These are phyloP conservation scores for Alces alces DNA, from an alignment of 2,113 vertebrate genomes.

Conservation along the genomic window DNA sequence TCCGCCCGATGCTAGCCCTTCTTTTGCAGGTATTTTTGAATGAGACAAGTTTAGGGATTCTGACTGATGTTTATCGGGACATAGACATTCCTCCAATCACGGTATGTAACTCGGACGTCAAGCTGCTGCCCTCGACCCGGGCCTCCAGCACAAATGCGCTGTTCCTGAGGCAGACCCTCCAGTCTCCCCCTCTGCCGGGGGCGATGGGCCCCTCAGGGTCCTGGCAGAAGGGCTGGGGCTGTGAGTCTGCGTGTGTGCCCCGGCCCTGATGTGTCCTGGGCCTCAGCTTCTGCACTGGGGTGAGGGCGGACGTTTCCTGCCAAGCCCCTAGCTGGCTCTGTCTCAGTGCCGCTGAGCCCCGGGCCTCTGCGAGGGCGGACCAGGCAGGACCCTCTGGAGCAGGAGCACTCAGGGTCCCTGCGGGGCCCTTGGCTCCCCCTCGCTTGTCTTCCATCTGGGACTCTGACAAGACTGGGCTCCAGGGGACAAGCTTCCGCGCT, in stretches of 20 bases:
- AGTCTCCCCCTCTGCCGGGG: not conserved
- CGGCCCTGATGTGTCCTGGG: not conserved
- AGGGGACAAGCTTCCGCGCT: rapidly evolving
- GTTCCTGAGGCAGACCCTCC: not conserved
- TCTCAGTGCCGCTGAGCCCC: not conserved
- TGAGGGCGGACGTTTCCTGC: not conserved
- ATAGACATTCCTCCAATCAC: constrained; percentile 84
- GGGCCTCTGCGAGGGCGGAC: not conserved
- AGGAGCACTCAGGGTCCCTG: not conserved
- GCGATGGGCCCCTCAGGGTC: not conserved
- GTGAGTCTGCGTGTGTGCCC: not conserved
- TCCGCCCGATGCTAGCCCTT: not conserved
- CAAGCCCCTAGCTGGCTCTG: not conserved
- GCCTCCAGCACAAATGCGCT: not conserved
- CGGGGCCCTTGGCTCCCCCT: not conserved
- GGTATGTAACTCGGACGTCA: constrained; percentile 71
- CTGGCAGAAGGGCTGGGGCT: not conserved
- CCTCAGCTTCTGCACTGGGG: too few species aligned
- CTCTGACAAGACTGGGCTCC: not conserved
- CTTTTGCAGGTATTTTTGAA: constrained; percentile 91
- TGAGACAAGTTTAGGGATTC: constrained; percentile 83
- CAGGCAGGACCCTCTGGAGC: not conserved
- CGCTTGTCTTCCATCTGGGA: not conserved
- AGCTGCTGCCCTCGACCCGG: not conserved
- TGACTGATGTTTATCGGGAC: constrained; percentile 77